These are phyloP conservation scores for Eubasilissa regina DNA, from an alignment of 1,140 invertebrate species.

Conservation along the genomic window DNA sequence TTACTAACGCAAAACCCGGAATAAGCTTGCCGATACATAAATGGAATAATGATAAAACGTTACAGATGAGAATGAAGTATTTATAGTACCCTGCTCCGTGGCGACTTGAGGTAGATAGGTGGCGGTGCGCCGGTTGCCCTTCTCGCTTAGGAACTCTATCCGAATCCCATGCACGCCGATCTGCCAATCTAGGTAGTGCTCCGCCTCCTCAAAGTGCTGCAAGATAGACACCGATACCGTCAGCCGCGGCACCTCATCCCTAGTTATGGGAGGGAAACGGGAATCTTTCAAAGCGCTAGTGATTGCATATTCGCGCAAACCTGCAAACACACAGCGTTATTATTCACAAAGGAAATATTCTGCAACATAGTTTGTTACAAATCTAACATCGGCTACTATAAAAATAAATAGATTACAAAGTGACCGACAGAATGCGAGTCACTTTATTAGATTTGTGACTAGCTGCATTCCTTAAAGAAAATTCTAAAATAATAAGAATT, in stretches of 20 bases:
- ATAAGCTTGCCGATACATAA: neutral
- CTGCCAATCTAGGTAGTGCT: constrained; percentile 97
- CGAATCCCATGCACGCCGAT: constrained; percentile 97
- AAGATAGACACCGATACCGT: constrained; percentile 97
- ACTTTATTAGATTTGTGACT: too few species aligned
- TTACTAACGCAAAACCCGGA: too few species aligned
- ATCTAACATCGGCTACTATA: too few species aligned
- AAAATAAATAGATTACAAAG: too few species aligned
- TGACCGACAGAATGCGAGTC: too few species aligned
- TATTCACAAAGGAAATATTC: neutral
- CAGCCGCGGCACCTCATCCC: constrained; percentile 93
- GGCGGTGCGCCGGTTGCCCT: constrained; percentile 94
- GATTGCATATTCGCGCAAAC: constrained; percentile 95
- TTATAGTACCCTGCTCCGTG: constrained; percentile 89
- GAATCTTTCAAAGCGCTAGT: constrained; percentile 99
- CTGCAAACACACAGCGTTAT: constrained; percentile 64
- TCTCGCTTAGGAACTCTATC: constrained; percentile 97
- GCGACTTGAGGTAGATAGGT: constrained; percentile 99
- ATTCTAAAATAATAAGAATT: too few species aligned
- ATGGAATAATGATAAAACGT: neutral
- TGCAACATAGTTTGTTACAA: too few species aligned
- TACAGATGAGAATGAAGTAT: neutral
- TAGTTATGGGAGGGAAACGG: constrained; percentile 94
- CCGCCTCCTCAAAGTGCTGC: constrained; percentile 92
- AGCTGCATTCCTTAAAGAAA: too few species aligned